phyloP scores from a whole-genome alignment of 2,113 vertebrate genomes.

The Gymnorhina tibicen region DNA sequence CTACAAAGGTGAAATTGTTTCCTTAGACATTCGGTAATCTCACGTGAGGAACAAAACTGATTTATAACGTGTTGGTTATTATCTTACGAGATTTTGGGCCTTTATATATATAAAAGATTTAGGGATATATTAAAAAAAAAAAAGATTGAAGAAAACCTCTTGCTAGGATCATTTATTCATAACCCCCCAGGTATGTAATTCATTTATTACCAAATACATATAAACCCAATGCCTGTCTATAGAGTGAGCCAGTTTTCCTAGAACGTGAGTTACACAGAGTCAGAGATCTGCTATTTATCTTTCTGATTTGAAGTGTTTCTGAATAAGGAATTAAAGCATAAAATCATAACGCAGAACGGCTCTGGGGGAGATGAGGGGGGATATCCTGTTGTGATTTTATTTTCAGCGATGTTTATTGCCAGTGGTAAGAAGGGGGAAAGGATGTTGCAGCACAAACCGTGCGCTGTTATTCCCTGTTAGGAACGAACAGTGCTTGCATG shows the following conservation, averaged over 20 bases:
- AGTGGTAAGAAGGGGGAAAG: background rate
- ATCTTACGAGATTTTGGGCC: background rate
- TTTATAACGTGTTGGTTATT: conserved; percentile 21
- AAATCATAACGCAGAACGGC: background rate
- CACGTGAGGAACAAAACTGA: conserved; percentile 24
- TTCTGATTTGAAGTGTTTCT: background rate
- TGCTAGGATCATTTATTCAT: conserved; percentile 47
- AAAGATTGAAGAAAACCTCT: background rate
- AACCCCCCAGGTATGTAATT: conserved; percentile 22
- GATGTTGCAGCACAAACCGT: background rate
- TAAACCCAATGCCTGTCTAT: background rate
- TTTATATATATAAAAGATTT: conserved; percentile 29
- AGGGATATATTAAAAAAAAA: background rate
- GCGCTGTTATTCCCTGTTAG: background rate
- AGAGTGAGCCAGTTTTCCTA: background rate
- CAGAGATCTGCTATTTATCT: conserved; percentile 9
- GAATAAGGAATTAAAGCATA: background rate
- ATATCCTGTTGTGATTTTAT: background rate
- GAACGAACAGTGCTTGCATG: background rate
- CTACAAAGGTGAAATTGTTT: conserved; percentile 14
- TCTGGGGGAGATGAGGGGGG: fast-evolving
- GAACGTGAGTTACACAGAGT: background rate
- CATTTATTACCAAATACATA: background rate
- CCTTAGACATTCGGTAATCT: conserved; percentile 18
- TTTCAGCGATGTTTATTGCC: background rate